Evolutionary conservation across 2,797 vertebrate genomes (phyloP).

Genomic region (Fringilla coelebs): DNA sequence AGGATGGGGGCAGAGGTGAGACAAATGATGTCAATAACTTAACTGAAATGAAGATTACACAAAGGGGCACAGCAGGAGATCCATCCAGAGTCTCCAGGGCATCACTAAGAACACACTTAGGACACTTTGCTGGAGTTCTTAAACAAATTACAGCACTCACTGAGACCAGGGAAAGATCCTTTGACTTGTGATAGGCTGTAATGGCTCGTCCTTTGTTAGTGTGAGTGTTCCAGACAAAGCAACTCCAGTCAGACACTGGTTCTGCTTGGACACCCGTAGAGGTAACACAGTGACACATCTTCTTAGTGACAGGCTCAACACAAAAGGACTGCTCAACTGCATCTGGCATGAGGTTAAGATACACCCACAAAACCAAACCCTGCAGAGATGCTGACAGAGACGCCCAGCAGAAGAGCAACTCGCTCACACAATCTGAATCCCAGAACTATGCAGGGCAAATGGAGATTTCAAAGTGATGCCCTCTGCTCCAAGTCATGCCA

Average conservation of each 20-base stretch:
- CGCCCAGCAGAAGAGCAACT: neutral
- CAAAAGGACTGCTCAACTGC: neutral
- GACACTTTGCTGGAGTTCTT: neutral
- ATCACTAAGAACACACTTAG: neutral
- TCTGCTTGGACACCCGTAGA: constrained; percentile 23
- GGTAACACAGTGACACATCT: neutral
- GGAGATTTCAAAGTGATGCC: neutral
- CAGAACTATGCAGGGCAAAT: neutral
- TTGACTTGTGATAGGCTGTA: neutral
- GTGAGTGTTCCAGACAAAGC: constrained; percentile 15
- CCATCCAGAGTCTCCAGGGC: neutral
- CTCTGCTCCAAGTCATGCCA: neutral
- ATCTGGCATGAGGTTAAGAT: neutral
- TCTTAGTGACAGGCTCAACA: neutral
- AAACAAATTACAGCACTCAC: constrained; percentile 32
- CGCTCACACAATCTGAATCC: neutral
- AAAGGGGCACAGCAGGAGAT: neutral
- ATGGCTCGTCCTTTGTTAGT: constrained; percentile 12
- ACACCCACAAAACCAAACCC: neutral
- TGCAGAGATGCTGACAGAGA: neutral
- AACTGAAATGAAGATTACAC: neutral
- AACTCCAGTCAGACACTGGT: neutral
- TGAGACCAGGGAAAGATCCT: neutral
- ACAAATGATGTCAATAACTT: neutral
- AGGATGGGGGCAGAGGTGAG: neutral